Evolutionary conservation across 2,113 vertebrate genomes (phyloP).

Genomic region (Rattus norvegicus): DNA sequence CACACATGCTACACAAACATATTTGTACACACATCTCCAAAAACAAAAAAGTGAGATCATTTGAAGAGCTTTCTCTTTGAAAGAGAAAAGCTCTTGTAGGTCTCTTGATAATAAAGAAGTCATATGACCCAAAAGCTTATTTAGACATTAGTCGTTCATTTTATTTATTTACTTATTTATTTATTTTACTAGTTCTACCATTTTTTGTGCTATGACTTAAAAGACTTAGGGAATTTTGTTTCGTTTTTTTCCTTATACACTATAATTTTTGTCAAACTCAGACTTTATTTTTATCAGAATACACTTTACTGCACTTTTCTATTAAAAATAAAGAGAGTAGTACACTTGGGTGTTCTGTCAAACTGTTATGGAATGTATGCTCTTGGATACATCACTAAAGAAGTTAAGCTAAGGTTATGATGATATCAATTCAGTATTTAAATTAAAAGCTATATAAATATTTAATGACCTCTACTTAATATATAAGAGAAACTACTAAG

Average conservation of each 20-base stretch:
- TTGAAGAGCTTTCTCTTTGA: background rate
- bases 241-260: conserved; percentile 32
- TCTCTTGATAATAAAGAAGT: conserved; percentile 25
- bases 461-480: background rate
- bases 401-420: background rate
- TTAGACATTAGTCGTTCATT: conserved; percentile 23
- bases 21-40: background rate
- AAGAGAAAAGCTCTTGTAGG: background rate
- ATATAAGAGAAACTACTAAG: conserved; percentile 37
- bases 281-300: conserved; percentile 28
- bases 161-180: background rate
- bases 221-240: background rate
- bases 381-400: background rate
- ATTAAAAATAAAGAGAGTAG: conserved; percentile 22
- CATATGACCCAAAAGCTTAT: background rate
- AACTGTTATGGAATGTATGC: background rate
- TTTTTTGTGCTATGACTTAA: conserved; percentile 37
- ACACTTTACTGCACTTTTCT: conserved; percentile 12
- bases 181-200: background rate
- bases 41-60: background rate
- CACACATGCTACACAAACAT: background rate
- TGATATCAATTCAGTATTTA: conserved; percentile 17
- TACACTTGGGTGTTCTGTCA: conserved; percentile 23
- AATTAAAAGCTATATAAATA: background rate
- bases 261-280: conserved; percentile 24